Evolutionary conservation across 2,797 vertebrate species (phyloP), one percentile per base, ranked within the genome.

Genomic region (Acestrorhynchus altus): DNA sequence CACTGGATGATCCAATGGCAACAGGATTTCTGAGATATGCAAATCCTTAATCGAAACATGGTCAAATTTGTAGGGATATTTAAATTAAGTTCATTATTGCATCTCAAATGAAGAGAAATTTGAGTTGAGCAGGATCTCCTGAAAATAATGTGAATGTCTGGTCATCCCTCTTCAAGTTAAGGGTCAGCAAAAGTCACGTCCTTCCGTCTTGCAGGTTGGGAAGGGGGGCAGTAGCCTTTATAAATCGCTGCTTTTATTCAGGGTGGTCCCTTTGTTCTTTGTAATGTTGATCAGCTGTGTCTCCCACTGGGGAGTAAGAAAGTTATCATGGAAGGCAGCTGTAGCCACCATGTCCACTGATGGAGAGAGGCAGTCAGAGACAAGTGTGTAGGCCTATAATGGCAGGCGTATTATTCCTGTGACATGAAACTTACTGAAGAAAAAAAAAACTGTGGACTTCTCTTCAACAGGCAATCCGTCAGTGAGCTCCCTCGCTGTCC

Each of bases 321-420:
- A 18, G 22, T 44, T 77, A 70, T 70, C 54, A 63, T 59, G 24
- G 26, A 59, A 22, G 59, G 11, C 44, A 20, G 59, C 10, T 44
- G 13, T 9, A 40, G 8, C 39, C 42, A 39, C n/a, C 57, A 15
- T 11, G n/a, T 16, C 8, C n/a, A 44, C 46, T 31, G 51, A 59
- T 26, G 28, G 8, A 16, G 35, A 47, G 39, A 57, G 15, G n/a
- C 49, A 20, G 18, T 26, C 40, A 22, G 18, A n/a, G 46, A 22
- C 39, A 75, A 69, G 51, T 42, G 51, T 60, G 52, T n/a, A 44
- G 54, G 69, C 68, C 31, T 20, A 35, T 66, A 40, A 4, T 80
- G 42, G 35, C 47, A 35, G 76, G 20, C 70, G 63, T 63, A 63
- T 64, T 84, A 73, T 79, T 83, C 76, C 52, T 79, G 84, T 81